These are phyloP conservation scores for Drosophila prostipennis DNA, from an alignment of 2,888 invertebrate genomes.

Conservation along the genomic window DNA sequence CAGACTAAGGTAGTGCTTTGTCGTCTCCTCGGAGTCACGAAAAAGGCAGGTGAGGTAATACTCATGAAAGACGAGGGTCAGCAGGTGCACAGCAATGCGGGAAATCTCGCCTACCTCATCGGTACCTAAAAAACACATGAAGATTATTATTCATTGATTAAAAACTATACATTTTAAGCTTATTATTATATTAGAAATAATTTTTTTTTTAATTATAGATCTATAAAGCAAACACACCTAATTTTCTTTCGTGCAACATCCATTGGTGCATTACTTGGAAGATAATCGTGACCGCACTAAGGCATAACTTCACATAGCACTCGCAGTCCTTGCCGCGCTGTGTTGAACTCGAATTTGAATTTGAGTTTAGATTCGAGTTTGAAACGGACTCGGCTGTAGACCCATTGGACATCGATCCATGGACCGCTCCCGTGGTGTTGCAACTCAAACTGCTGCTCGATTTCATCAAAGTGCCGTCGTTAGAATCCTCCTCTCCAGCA, in stretches of 20 bases:
- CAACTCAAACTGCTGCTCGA: not conserved
- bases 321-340: conserved; percentile 61
- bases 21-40: conserved; percentile 81
- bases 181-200: not conserved
- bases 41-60: conserved; percentile 79
- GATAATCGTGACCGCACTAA: conserved; percentile 79
- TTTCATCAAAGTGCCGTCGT: not conserved
- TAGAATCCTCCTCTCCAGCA: conserved; percentile 57
- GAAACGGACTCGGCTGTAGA: conserved; percentile 12
- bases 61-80: conserved; percentile 80
- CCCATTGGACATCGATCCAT: conserved; percentile 10
- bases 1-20: conserved; percentile 78
- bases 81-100: conserved; percentile 74
- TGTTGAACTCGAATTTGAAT: conserved; percentile 2
- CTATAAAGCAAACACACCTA: conserved; percentile 44
- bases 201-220: not conserved
- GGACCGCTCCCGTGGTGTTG: not conserved
- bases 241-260: conserved; percentile 55
- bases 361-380: conserved; percentile 5
- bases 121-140: conserved; percentile 54
- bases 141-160: not conserved
- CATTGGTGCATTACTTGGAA: conserved; percentile 81
- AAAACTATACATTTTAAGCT: too few species aligned
- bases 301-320: conserved; percentile 80
- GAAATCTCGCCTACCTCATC: conserved; percentile 74